Conservation (phyloP, 2,113 vertebrate species). For the Oryzias javanicus region DNA sequence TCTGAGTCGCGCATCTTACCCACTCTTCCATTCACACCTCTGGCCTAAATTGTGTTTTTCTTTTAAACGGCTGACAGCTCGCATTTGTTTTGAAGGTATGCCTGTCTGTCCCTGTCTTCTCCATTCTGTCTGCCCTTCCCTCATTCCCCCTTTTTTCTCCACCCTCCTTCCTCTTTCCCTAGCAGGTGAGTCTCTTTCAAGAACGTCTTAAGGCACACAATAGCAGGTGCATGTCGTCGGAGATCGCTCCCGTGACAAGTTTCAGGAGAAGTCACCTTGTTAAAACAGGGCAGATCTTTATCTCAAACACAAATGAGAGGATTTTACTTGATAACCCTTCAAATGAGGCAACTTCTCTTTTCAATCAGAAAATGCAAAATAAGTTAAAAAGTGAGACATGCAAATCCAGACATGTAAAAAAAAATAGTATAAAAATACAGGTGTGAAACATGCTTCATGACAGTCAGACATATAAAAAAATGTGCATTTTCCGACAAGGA, state of each 20-base stretch:
- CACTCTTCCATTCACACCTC: constrained; percentile 43
- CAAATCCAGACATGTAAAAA: no score
- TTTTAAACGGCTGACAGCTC: constrained; percentile 53
- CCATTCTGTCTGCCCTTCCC: constrained; percentile 11
- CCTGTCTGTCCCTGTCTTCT: constrained; percentile 29
- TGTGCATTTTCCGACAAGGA: no score
- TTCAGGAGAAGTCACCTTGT: not conserved
- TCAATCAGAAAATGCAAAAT: no score
- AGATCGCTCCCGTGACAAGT: constrained; percentile 15
- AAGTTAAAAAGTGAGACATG: no score
- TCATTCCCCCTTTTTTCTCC: not conserved
- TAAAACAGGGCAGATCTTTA: not conserved
- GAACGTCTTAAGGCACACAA: constrained; percentile 25
- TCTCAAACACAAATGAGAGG: not conserved
- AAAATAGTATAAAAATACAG: no score
- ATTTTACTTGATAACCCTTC: no score
- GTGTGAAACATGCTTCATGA: no score
- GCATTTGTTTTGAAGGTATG: constrained; percentile 55
- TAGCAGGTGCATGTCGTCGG: constrained; percentile 52
- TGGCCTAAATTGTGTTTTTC: constrained; percentile 47
- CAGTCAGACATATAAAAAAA: no score
- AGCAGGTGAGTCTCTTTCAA: constrained; percentile 59
- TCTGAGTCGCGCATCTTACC: constrained; percentile 35
- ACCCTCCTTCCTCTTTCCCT: not conserved
- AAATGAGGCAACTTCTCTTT: no score